A percentile compares a stretch with the other conserved stretches of the same genome.
Evolutionary conservation across 2,888 invertebrate genomes (phyloP).

Genomic region (Dermolepida albohirtum): DNA sequence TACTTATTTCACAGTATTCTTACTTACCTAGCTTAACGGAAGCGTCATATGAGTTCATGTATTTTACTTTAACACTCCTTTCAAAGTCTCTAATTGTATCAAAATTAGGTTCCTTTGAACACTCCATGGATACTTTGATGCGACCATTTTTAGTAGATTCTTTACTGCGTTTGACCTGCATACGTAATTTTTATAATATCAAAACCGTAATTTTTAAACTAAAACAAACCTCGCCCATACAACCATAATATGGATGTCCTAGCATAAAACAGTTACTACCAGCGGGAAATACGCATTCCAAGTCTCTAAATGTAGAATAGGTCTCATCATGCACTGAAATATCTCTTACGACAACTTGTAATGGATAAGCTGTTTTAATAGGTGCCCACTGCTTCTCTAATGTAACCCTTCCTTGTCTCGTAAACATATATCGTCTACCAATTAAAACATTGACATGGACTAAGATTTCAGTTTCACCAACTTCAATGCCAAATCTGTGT

Average conservation of each 20-base stretch:
- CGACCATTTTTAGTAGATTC: constrained; percentile 69
- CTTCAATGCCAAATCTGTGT: constrained; percentile 81
- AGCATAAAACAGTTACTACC: constrained; percentile 81
- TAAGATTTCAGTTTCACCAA: constrained; percentile 75
- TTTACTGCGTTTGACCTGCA: constrained; percentile 70
- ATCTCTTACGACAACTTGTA: constrained; percentile 75
- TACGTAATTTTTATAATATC: not conserved
- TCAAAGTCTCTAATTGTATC: constrained; percentile 56
- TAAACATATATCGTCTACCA: constrained; percentile 75
- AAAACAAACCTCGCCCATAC: constrained; percentile 75
- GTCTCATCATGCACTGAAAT: constrained; percentile 65
- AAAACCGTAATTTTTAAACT: not conserved
- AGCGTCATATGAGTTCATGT: constrained; percentile 70
- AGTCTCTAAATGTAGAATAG: constrained; percentile 62
- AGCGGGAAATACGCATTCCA: constrained; percentile 76
- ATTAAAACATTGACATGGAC: constrained; percentile 79
- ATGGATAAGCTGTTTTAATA: constrained; percentile 73
- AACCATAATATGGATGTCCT: constrained; percentile 84
- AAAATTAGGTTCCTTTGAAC: constrained; percentile 68
- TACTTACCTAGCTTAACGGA: constrained; percentile 70
- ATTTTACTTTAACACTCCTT: constrained; percentile 61
- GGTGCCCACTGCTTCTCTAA: constrained; percentile 81
- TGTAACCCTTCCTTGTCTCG: constrained; percentile 71
- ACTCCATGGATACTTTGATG: constrained; percentile 69
- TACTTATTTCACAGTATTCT: too few relatives aligned